A percentile compares a stretch with the other conserved stretches of the same genome.
phyloP scores from a whole-genome alignment of 2,888 invertebrate genomes.

The Allolobophora icterica region DNA sequence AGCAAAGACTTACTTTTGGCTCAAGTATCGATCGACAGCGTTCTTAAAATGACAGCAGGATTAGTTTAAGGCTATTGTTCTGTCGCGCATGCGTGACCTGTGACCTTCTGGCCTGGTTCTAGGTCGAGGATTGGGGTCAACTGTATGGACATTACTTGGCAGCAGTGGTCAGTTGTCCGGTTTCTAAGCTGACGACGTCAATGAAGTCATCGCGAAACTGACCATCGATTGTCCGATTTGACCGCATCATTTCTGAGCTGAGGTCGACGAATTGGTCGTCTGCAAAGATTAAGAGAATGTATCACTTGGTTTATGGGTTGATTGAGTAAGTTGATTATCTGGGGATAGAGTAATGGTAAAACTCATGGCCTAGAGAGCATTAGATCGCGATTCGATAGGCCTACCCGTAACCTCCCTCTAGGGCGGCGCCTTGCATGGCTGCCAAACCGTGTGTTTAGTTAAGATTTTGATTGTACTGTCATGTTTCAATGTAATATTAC shows the following conservation, averaged over 20 bases:
- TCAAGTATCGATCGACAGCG: too few species aligned
- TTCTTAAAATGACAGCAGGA: background rate
- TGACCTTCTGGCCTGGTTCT: background rate
- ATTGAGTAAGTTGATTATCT: too few species aligned
- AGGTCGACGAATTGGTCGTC: background rate
- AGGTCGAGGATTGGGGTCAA: background rate
- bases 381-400: too few species aligned
- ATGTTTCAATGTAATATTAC: too few species aligned
- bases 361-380: too few species aligned
- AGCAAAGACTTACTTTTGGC: too few species aligned
- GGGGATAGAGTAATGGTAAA: too few species aligned
- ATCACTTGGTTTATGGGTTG: background rate
- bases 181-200: slow-evolving; percentile 42
- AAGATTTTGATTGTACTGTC: too few species aligned
- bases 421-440: too few species aligned
- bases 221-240: background rate
- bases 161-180: background rate
- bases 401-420: too few species aligned
- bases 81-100: background rate
- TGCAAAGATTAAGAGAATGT: background rate
- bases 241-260: background rate
- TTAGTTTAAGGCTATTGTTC: background rate
- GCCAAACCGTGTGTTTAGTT: too few species aligned
- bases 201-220: slow-evolving; percentile 43
- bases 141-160: background rate